Evolutionary conservation across 2,113 vertebrate genomes (phyloP).

Genomic region (Steatornis caripensis): DNA sequence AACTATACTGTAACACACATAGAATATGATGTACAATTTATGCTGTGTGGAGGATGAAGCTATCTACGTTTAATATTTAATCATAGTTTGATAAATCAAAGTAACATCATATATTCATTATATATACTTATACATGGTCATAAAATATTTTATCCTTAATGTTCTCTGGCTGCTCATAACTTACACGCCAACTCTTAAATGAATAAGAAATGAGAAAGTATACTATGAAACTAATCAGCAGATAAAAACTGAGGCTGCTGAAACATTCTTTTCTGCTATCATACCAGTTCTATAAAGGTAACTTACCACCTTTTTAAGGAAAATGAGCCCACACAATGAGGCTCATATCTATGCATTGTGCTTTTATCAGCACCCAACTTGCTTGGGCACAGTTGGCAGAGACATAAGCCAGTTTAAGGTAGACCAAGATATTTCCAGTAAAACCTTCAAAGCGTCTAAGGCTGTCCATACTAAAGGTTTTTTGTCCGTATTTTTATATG

Average conservation of each 20-base stretch:
- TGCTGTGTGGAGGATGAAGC: not conserved
- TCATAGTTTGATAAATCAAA: constrained; percentile 12
- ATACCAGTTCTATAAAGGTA: not conserved
- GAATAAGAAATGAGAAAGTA: not conserved
- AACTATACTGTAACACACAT: not conserved
- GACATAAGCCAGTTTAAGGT: not conserved
- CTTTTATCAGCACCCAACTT: not conserved
- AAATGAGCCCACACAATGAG: not conserved
- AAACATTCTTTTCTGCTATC: not conserved
- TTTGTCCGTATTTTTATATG: not conserved
- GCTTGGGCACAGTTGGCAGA: not conserved
- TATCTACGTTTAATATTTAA: not conserved
- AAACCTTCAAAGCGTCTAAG: not conserved
- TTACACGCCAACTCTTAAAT: not conserved
- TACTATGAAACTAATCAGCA: not conserved
- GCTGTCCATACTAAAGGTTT: not conserved
- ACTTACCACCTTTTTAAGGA: not conserved
- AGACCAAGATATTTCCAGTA: not conserved
- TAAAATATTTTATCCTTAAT: constrained; percentile 1
- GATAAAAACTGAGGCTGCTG: not conserved
- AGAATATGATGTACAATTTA: not conserved
- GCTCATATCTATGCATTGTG: not conserved
- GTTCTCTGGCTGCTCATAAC: not conserved
- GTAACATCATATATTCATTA: not conserved
- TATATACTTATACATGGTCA: not conserved